These are phyloP conservation scores for Drosophila mulleri DNA, from an alignment of 2,888 invertebrate species.

Conservation along the genomic window DNA sequence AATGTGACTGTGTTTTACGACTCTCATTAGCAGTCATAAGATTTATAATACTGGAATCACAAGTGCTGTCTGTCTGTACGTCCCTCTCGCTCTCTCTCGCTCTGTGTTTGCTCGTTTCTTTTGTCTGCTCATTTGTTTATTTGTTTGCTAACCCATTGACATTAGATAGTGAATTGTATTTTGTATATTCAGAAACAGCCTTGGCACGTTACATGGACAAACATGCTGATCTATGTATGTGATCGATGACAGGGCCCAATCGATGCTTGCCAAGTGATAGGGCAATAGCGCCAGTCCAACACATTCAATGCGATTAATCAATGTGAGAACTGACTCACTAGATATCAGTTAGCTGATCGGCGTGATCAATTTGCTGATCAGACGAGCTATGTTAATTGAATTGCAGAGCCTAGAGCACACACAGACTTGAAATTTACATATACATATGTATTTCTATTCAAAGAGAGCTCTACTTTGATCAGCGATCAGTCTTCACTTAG, in stretches of 20 bases:
- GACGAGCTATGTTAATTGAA: neutral
- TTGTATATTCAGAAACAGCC: constrained; percentile 30
- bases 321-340: neutral
- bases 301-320: neutral
- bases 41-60: constrained; percentile 54
- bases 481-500: neutral
- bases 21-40: constrained; percentile 62
- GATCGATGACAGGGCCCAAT: constrained; percentile 11
- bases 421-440: neutral
- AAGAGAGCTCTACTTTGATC: neutral
- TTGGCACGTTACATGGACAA: constrained; percentile 49
- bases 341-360: neutral
- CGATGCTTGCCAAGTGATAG: neutral
- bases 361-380: constrained; percentile 1
- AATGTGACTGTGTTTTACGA: constrained; percentile 46
- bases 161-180: constrained; percentile 49
- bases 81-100: neutral
- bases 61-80: constrained; percentile 12
- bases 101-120: constrained; percentile 29
- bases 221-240: constrained; percentile 20
- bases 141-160: constrained; percentile 57
- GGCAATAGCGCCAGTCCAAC: neutral
- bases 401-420: neutral
- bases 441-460: neutral
- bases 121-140: constrained; percentile 47